Evolutionary conservation across 2,113 vertebrate species (phyloP).

Genomic region (Chamaea fasciata): DNA sequence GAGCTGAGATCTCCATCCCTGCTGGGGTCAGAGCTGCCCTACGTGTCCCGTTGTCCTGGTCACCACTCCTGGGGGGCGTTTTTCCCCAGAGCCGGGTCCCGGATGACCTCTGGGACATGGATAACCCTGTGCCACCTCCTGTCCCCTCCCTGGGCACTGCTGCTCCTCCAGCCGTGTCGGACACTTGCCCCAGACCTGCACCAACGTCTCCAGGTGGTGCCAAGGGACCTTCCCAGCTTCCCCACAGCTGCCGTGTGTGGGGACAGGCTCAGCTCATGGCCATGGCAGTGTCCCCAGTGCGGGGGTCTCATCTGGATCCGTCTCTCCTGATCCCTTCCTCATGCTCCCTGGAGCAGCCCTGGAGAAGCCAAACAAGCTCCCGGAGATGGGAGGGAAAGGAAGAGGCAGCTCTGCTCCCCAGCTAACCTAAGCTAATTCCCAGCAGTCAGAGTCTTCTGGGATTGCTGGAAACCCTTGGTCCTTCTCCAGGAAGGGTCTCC

Average conservation of each 20-base stretch:
- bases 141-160: neutral
- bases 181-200: fast-evolving
- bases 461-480: neutral
- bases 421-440: neutral
- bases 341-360: neutral
- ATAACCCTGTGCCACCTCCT: neutral
- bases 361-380: neutral
- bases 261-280: neutral
- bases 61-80: fast-evolving
- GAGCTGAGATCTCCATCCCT: neutral
- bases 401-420: neutral
- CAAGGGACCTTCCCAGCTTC: too few species aligned
- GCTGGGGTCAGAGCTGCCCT: neutral
- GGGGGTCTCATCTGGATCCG: neutral
- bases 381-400: neutral
- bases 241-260: fast-evolving
- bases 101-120: neutral
- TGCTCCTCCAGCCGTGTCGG: neutral
- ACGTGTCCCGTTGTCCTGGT: fast-evolving
- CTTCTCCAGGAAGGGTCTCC: neutral
- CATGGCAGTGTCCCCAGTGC: fast-evolving
- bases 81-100: too few species aligned
- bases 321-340: neutral
- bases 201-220: neutral
- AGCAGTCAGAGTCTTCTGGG: neutral